Evolutionary conservation across 2,888 invertebrate species (phyloP).

Genomic region (Timema cristinae): DNA sequence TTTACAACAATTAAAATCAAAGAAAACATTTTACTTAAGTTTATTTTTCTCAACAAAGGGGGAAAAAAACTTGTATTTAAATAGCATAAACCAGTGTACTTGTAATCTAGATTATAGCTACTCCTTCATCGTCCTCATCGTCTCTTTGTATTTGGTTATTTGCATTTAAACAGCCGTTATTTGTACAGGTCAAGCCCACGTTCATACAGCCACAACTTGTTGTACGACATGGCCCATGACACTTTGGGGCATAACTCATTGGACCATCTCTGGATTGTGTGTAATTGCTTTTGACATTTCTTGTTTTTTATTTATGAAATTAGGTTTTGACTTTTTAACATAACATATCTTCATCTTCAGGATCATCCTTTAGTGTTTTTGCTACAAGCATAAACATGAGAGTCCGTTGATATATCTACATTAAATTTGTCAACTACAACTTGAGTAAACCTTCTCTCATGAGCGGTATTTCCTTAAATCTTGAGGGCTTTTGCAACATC

Average conservation of each 20-base stretch:
- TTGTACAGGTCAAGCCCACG: too few relatives aligned
- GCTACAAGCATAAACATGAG: not conserved
- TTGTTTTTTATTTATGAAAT: not conserved
- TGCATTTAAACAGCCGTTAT: too few relatives aligned
- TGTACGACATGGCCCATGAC: not conserved
- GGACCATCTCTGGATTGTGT: not conserved
- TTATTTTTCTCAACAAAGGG: too few relatives aligned
- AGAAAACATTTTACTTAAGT: too few relatives aligned
- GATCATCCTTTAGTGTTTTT: not conserved
- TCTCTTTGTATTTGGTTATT: too few relatives aligned
- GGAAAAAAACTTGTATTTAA: too few relatives aligned
- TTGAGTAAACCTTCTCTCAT: not conserved
- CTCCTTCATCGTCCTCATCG: too few relatives aligned
- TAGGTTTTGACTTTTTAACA: not conserved
- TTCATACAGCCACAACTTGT: too few relatives aligned
- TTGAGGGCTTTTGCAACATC: not conserved
- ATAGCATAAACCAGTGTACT: too few relatives aligned
- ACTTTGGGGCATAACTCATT: not conserved
- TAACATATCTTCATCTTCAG: not conserved
- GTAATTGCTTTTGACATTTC: not conserved
- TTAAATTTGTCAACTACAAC: not conserved
- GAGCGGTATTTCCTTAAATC: not conserved
- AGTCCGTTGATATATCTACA: not conserved
- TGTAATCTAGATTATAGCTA: too few relatives aligned
- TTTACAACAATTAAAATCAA: too few relatives aligned